A percentile compares a stretch with the other conserved stretches of the same genome.
Evolutionary conservation across 2,888 invertebrate genomes (phyloP).

Genomic region (Galeopsomyia nigrocyanea): DNA sequence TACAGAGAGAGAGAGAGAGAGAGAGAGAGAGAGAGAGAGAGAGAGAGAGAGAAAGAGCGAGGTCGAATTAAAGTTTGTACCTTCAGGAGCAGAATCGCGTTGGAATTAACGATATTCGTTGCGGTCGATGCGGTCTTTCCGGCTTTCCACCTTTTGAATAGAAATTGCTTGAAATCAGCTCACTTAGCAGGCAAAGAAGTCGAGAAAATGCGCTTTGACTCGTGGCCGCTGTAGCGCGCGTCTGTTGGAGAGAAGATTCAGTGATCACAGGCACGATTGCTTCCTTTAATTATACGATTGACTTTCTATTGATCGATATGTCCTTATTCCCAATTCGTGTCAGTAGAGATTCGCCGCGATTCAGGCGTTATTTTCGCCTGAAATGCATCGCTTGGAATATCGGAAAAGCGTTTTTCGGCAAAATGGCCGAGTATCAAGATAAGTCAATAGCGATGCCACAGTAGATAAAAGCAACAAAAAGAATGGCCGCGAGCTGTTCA

Average conservation of each 20-base stretch:
- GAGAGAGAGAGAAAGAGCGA: no score
- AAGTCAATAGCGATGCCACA: constrained; percentile 2
- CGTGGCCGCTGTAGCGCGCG: no score
- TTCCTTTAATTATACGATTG: constrained; percentile 23
- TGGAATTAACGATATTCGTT: constrained; percentile 34
- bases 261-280: constrained; percentile 21
- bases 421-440: constrained; percentile 18
- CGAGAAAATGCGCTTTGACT: constrained; percentile 12
- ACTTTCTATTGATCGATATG: constrained; percentile 9
- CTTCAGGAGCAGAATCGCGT: constrained; percentile 23
- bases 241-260: constrained; percentile 16
- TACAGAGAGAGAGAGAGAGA: no score
- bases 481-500: constrained; percentile 25
- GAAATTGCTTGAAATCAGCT: constrained; percentile 45
- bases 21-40: no score
- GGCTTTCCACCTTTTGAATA: constrained; percentile 38
- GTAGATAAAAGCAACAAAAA: constrained; percentile 34
- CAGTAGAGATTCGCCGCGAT: neutral
- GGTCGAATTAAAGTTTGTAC: constrained; percentile 34
- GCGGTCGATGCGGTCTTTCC: constrained; percentile 16
- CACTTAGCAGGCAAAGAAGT: constrained; percentile 26
- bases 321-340: neutral
- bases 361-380: neutral
- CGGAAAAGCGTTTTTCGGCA: no score
- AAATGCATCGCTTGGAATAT: no score